Base-by-base conservation (phyloP, 2,113 vertebrate species). In the Ciconia maguari region DNA sequence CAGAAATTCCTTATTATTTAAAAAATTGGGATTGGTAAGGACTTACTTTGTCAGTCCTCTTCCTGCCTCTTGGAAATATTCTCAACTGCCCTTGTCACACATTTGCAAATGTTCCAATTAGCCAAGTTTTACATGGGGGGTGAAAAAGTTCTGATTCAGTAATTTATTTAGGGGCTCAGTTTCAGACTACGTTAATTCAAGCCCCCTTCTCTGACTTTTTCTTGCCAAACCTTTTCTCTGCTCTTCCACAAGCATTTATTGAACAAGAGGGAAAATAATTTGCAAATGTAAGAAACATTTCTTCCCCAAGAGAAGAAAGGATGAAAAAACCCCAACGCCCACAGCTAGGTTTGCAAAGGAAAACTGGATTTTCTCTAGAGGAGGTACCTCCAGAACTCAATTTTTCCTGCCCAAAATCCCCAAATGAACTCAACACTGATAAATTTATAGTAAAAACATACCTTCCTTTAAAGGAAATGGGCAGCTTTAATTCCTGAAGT, bases 71-170 rank as follows among this genome's bases (percentile, higher is more conserved):
- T 24, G 30, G 36, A 87, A 75, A 46, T 69, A 64, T 34, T 83
- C 29, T 89, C 57, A 44, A 8, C 11, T 68, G 44, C 20, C 7
- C 17, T 49, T 44, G 17, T 12, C 0, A 3, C 9, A 26, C 0
- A 0, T 57, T 52, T 72, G 30, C 54, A 62, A 44, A 42, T 5
- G 9, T 83, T 88, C 54, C 44, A 58, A 5, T 75, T 48, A 75
- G 13, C 8, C 13, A 51, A 4, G 32, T 71, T 94, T 91, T 55
- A 75, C 3, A 3, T 10, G n/a, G 18, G 2, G 9, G 7, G 10
- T 76, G 72, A 90, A 91, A 64, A 76, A 42, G 17, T 51, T 85
- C 49, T 74, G 36, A 72, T 54, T 48, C 19, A 11, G 34, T 77
- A 34, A 80, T 52, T 83, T 93, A 44, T 77, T 88, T 49, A 74